Conservation (phyloP, 2,797 vertebrate species). For the Poecile montanus region DNA sequence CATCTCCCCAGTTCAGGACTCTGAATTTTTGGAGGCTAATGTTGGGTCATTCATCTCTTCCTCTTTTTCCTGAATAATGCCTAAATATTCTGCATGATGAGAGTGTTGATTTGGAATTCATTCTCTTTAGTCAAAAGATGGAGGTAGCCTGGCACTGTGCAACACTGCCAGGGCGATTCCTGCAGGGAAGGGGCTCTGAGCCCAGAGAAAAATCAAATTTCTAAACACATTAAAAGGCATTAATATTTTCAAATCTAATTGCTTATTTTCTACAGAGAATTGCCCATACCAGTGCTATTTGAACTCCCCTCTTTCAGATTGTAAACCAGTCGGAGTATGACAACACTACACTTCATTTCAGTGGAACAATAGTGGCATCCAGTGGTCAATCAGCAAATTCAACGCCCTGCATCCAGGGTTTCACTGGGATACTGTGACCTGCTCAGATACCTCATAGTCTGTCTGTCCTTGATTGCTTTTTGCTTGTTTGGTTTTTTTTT, state of each 20-base stretch:
- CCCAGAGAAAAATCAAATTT: background rate
- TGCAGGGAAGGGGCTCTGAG: background rate
- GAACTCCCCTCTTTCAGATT: background rate
- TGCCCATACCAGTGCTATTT: background rate
- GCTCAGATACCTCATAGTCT: background rate
- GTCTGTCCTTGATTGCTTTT: background rate
- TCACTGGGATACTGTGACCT: background rate
- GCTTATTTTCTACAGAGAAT: background rate
- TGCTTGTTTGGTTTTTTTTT: background rate
- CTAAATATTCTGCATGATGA: background rate
- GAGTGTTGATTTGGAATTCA: background rate
- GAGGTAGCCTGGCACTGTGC: background rate
- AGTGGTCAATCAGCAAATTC: conserved; percentile 41
- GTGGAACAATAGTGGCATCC: conserved; percentile 66
- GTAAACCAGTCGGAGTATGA: background rate
- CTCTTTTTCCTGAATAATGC: background rate
- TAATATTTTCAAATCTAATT: background rate
- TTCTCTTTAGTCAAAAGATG: background rate
- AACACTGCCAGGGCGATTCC: background rate
- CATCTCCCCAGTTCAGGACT: background rate
- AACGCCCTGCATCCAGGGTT: background rate
- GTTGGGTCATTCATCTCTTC: background rate
- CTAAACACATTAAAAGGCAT: background rate
- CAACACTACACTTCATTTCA: background rate
- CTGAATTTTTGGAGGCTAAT: background rate